Evolutionary conservation across 1,140 invertebrate genomes (phyloP), one percentile per base, ranked within the genome.

Genomic region (Nasonia vitripennis): DNA sequence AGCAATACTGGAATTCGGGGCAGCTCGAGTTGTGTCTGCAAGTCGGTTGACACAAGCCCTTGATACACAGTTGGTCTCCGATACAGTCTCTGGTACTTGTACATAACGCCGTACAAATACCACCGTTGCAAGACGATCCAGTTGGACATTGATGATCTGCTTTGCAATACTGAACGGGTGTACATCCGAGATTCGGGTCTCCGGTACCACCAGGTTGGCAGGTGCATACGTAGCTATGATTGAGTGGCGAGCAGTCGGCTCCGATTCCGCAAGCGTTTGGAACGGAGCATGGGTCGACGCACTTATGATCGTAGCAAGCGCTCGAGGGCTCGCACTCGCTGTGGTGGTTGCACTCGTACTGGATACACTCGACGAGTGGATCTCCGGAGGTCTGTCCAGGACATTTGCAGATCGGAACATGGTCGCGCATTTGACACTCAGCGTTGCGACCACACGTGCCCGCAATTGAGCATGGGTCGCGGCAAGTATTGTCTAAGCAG

Each of bases 201-300:
- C 98, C 97, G 12, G 97, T 97, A 83, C 95, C 96, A 27, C 97
- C 97, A 23, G 96, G 94, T 89, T 95, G 93, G 91, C 98, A 98
- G 9, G 95, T 95, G 89, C 98, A 98, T 17, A 96, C 93, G 2
- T 96, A 96, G n/a, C 96, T 94, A 87, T 97, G 96, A 90, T 96
- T 96, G 79, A 94, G 93, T 0, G 96, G 94, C 17, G 93, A 93
- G 89, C 97, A 98, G 75, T 95, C 94, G 2, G 97, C 96, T 88
- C 96, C 96, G 85, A 95, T 94, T 1, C 97, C 97, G 89, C 97
- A 98, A 6, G 96, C 96, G 87, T 97, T 97, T 2, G 96, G 94
- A 34, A 97, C 93, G 1, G 94, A 95, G 89, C 97, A 98, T 1
- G 97, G 96, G 93, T 98, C 95, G 34, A 96, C 94, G 89, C 97